Conservation (phyloP, 1,140 invertebrate species). For the Tribolium castaneum region DNA sequence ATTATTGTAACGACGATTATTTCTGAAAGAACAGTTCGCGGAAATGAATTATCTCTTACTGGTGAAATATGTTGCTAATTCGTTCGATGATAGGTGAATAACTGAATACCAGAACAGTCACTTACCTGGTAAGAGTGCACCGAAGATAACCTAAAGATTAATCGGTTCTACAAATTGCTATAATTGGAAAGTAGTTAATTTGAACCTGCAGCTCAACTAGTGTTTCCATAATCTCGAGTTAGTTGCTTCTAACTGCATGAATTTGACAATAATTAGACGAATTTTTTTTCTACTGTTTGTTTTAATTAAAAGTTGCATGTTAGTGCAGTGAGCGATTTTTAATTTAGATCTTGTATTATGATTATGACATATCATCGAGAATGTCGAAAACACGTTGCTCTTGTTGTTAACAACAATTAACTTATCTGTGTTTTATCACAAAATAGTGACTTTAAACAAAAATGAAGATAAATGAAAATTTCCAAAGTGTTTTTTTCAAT, state of each 20-base stretch:
- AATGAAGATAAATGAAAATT: not conserved
- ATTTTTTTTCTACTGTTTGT: too few relatives aligned
- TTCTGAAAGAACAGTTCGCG: too few relatives aligned
- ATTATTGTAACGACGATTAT: too few relatives aligned
- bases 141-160: not conserved
- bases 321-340: too few relatives aligned
- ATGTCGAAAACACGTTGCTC: not conserved
- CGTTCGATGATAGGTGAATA: not conserved
- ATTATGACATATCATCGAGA: not conserved
- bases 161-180: not conserved
- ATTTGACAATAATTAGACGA: not conserved
- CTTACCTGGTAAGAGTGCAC: not conserved
- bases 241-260: not conserved
- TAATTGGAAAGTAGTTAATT: not conserved
- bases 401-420: not conserved
- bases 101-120: conserved; percentile 1
- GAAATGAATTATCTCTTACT: conserved; percentile 5
- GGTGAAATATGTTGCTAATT: not conserved
- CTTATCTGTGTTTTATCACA: not conserved
- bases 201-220: not conserved
- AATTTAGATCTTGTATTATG: too few relatives aligned
- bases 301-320: too few relatives aligned
- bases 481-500: not conserved
- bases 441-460: too few relatives aligned
- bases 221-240: not conserved